Conservation (phyloP, 2,888 invertebrate species). For the Euclidia mi region DNA sequence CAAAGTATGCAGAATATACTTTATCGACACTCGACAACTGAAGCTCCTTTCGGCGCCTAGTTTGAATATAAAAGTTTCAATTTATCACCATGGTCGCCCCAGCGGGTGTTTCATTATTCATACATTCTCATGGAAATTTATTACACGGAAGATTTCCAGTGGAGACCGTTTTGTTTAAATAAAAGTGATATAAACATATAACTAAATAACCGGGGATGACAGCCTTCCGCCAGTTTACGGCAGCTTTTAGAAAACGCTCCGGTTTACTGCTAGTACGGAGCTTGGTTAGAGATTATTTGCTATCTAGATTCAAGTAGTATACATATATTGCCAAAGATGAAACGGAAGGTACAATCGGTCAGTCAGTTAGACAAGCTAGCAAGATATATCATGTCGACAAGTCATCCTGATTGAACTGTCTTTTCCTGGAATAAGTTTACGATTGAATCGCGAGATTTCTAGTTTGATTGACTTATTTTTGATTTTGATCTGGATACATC, state of each 20-base stretch:
- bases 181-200: conserved; percentile 16
- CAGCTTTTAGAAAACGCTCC: neutral
- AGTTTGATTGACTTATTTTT: too few relatives aligned
- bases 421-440: too few relatives aligned
- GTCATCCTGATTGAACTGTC: too few relatives aligned
- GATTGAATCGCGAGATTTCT: too few relatives aligned
- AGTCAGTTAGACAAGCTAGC: too few relatives aligned
- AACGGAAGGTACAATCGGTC: too few relatives aligned
- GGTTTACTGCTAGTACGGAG: neutral
- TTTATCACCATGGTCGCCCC: conserved; percentile 28
- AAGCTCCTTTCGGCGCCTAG: neutral
- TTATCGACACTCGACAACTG: neutral
- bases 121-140: conserved; percentile 52
- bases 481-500: too few relatives aligned
- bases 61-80: conserved; percentile 1
- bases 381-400: too few relatives aligned
- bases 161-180: conserved; percentile 26
- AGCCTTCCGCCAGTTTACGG: neutral
- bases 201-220: conserved; percentile 19
- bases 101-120: conserved; percentile 44
- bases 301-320: too few relatives aligned
- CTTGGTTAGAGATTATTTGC: too few relatives aligned
- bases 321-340: too few relatives aligned
- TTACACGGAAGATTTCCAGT: conserved; percentile 32
- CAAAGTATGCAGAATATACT: too few relatives aligned